Evolutionary conservation across 2,113 vertebrate species (phyloP), one percentile per base, ranked within the genome.

Genomic region (Spermophilus dauricus): DNA sequence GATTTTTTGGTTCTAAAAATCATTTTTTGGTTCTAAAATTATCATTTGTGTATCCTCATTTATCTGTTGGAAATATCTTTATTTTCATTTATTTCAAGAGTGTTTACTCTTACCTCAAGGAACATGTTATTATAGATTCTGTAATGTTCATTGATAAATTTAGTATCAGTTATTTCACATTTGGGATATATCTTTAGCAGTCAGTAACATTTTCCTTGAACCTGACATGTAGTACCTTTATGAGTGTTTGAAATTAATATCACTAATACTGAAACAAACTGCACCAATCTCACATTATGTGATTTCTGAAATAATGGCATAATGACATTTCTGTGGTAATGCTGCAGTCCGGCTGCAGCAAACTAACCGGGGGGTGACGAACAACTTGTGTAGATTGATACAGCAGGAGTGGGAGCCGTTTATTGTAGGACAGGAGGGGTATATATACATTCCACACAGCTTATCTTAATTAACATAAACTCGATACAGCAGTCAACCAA

Each of bases 211-310:
- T 72, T 39, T n/a, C 67, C 8, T 69, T 14, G 1, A 14, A 42
- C 13, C 12, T 75, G 45, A 69, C 22, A 32, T n/a, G 1, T 26
- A 82, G 17, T 5, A 48, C 20, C 5, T 8, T 86, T 91, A 30
- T 45, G 84, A 96, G 30, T 86, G 28, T 72, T 78, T 78, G 84
- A 83, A 94, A 67, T 65, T 82, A 83, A n/a, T 5, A 86, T 51
- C 2, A 84, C 30, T 84, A 67, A 88, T 42, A 85, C 26, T 39
- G 16, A 30, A 70, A 84, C 39, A 88, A 88, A 53, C 24, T 75
- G 12, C 48, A 63, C 32, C 65, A 32, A 58, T 77, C 45, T 93
- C 67, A 42, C 39, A n/a, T 6, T 72, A 73, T 37, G 30, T 56
- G 10, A 14, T 92, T 51, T 18, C 70, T 80, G 65, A 90, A 93